These are phyloP conservation scores for Zingel zingel DNA, from an alignment of 2,113 vertebrate genomes.

Conservation along the genomic window DNA sequence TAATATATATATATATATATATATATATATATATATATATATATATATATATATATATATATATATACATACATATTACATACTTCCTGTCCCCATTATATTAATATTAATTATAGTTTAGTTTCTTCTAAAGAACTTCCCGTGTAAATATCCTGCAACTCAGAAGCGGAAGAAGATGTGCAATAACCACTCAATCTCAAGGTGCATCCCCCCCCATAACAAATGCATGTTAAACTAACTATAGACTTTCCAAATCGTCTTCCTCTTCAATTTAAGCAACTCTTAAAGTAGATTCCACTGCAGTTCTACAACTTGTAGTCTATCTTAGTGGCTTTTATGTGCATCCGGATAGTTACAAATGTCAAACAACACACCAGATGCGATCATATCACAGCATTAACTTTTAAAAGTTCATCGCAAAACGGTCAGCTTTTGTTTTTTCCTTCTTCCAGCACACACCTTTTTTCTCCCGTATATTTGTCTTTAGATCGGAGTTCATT, in stretches of 20 bases:
- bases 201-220: neutral
- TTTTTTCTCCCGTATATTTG: constrained; percentile 1
- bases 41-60: no score
- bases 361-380: neutral
- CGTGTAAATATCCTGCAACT: neutral
- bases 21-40: no score
- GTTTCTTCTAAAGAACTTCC: neutral
- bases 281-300: neutral
- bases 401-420: neutral
- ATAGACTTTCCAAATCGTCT: neutral
- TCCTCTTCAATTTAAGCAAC: neutral
- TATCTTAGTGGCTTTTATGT: neutral
- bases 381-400: neutral
- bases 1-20: no score
- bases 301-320: neutral
- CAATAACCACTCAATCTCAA: neutral
- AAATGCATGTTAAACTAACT: no score
- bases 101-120: neutral
- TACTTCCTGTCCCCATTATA: no score
- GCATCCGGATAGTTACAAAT: no score
- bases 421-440: no score
- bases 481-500: constrained; percentile 31
- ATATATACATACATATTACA: no score
- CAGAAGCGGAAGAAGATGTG: neutral
- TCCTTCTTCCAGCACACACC: neutral